Conservation (phyloP, 2,797 vertebrate species). For the Coilia nasus region DNA sequence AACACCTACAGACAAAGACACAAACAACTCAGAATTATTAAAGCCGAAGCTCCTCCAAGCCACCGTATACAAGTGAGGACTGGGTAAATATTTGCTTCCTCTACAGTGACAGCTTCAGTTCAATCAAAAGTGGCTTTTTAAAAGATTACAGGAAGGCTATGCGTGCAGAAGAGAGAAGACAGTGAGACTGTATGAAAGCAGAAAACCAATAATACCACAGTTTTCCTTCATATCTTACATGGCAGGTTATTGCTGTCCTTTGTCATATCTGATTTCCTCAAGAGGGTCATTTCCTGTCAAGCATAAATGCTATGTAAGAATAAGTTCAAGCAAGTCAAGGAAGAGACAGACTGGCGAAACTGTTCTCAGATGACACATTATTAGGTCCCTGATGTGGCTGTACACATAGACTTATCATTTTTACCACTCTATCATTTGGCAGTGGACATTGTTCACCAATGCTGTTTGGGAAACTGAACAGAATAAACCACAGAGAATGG, state of each 20-base stretch:
- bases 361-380: not conserved
- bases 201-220: not conserved
- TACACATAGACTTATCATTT: no score
- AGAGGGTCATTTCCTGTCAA: not conserved
- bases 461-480: no score
- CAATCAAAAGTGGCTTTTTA: slow-evolving; percentile 12
- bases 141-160: not conserved
- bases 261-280: not conserved
- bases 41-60: not conserved
- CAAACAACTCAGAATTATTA: not conserved
- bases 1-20: not conserved
- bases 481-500: no score
- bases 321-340: not conserved
- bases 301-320: not conserved
- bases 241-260: not conserved
- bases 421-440: no score
- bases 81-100: slow-evolving; percentile 7
- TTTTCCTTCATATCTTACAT: not conserved
- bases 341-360: not conserved
- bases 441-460: no score
- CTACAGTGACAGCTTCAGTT: not conserved
- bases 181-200: not conserved
- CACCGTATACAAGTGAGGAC: not conserved
- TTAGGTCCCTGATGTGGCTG: not conserved
- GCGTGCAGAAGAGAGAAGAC: not conserved